These are phyloP conservation scores for Antedon mediterranea DNA, from an alignment of 53 echinoderm and acorn worm genomes.

Conservation along the genomic window DNA sequence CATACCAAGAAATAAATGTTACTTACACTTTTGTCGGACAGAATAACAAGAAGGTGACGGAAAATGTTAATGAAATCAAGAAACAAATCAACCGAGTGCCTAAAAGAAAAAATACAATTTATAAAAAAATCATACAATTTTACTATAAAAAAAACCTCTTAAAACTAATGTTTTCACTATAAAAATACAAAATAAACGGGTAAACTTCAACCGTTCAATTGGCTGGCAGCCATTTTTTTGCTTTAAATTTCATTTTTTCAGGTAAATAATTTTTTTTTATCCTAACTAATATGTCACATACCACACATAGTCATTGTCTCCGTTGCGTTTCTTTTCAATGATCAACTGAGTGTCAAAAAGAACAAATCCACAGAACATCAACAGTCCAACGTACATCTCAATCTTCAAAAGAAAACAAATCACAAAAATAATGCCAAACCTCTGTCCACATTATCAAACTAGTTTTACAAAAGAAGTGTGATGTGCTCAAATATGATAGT, in stretches of 20 bases:
- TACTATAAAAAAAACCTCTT: no score
- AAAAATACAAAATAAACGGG: no score
- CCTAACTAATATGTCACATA: conserved; percentile 11
- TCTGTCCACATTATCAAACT: no score
- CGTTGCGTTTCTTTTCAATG: conserved; percentile 84
- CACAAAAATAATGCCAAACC: background rate
- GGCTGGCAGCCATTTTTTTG: no score
- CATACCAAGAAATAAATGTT: no score
- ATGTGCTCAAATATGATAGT: no score
- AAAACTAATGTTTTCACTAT: no score
- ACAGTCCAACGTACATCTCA: conserved; percentile 82
- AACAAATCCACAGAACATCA: conserved; percentile 91
- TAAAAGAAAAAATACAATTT: conserved; percentile 9
- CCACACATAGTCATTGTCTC: conserved; percentile 89
- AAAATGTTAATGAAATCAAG: conserved; percentile 95
- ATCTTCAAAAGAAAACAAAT: conserved; percentile 17
- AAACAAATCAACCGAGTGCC: conserved; percentile 96
- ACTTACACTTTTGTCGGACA: conserved; percentile 52
- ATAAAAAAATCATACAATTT: background rate
- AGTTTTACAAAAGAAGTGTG: no score
- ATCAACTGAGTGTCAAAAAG: conserved; percentile 97
- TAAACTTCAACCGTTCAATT: no score
- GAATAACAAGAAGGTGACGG: conserved; percentile 84
- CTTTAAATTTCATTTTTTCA: no score
- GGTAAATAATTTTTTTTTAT: no score